These are phyloP conservation scores for Thymelicus lineola DNA, from an alignment of 2,888 invertebrate genomes.

Conservation along the genomic window DNA sequence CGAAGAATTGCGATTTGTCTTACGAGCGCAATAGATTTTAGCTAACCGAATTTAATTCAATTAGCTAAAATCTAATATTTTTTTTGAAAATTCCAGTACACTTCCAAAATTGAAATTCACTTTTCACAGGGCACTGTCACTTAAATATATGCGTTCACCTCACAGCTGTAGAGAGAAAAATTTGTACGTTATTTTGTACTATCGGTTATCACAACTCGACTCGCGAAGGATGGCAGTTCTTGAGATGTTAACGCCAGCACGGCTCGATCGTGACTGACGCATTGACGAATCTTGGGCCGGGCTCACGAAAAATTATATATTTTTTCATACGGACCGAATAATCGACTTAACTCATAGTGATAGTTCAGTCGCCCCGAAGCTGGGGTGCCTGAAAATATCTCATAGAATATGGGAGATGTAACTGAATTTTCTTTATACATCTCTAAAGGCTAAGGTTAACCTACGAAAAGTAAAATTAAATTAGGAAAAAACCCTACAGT, in stretches of 20 bases:
- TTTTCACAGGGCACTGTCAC: constrained; percentile 73
- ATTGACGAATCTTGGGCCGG: constrained; percentile 79
- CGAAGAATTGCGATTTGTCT: constrained; percentile 55
- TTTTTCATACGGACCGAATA: constrained; percentile 80
- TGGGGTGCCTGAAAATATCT: constrained; percentile 50
- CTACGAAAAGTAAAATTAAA: constrained; percentile 5
- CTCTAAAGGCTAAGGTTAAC: not conserved
- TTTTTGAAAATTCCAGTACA: constrained; percentile 47
- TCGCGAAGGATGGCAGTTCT: constrained; percentile 64
- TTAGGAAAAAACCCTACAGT: constrained; percentile 34
- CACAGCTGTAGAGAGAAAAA: constrained; percentile 66
- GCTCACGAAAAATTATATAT: constrained; percentile 80
- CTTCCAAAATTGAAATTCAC: constrained; percentile 30
- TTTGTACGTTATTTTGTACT: constrained; percentile 83
- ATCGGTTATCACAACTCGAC: constrained; percentile 78
- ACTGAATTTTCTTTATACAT: constrained; percentile 48
- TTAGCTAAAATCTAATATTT: constrained; percentile 67
- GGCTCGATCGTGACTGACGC: constrained; percentile 80
- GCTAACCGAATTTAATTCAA: constrained; percentile 68
- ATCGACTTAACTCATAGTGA: constrained; percentile 81
- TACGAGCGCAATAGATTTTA: constrained; percentile 58
- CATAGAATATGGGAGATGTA: constrained; percentile 50
- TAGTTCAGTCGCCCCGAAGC: constrained; percentile 78
- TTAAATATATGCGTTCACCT: constrained; percentile 69
- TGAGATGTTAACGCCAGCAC: constrained; percentile 74